Base-by-base conservation (phyloP, 2,113 vertebrate species). In the Monopterus albus region DNA sequence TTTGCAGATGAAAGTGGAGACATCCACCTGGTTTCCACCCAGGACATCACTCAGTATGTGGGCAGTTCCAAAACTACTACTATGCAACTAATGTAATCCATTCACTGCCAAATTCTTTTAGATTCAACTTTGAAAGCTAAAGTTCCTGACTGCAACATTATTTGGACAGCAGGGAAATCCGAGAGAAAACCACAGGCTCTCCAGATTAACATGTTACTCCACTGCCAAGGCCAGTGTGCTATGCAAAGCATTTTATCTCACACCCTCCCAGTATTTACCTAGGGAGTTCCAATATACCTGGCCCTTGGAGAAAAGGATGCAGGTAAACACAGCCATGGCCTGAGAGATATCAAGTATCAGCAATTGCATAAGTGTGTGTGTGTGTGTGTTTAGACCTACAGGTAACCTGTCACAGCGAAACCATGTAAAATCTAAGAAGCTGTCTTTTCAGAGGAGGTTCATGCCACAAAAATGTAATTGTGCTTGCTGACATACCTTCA, bases 251-350 rank as follows among this genome's bases (percentile, higher is more conserved):
- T 61, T 42, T 46, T 26, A 25, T 60, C 58, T 70, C 61, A 69
- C 67, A 75, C 46, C 21, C 52, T 64, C 45, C 15, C 33, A 49
- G 55, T 88, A 72, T 89, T 89, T 83, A 86, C 67, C 67, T 26
- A 72, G 49, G 87, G 84, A 85, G 84, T 86, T 78, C 35, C 65
- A 78, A 69, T 79, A 86, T 78, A 81, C 64, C 66, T 71, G 70
- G 69, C 45, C 69, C 59, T 70, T 46, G 38, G 65, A 72, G 50
- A 80, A 29, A 68, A 23, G 47, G 56, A 79, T 39, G 55, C 5
- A 53, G 58, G 79, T 57, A 85, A 87, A 74, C 43, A 76, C 21
- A 49, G 28, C 36, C 49, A 47, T 18, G 3, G n/a, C n/a, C n/a
- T n/a, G n/a, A n/a, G n/a, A n/a, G n/a, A 61, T 23, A 40, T 21